Conservation (phyloP, 1,140 invertebrate species). For the Nephila pilipes region DNA sequence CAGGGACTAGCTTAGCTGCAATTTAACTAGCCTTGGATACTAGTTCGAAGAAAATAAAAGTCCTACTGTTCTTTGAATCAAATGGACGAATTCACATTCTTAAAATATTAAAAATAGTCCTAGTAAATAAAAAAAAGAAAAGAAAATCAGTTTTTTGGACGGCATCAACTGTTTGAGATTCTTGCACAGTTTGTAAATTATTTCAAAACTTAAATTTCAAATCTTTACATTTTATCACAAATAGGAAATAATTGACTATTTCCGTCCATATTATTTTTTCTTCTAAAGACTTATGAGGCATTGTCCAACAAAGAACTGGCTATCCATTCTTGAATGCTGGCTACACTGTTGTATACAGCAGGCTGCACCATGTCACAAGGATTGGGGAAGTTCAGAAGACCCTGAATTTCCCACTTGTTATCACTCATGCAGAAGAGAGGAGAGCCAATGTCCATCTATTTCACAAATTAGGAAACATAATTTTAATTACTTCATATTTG, state of each 20-base stretch:
- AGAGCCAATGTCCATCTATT: slow-evolving; percentile 63
- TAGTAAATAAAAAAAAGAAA: not conserved
- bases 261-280: not conserved
- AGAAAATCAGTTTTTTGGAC: slow-evolving; percentile 16
- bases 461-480: not conserved
- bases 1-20: slow-evolving; percentile 74
- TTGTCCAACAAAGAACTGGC: not conserved
- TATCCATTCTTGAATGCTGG: slow-evolving; percentile 38
- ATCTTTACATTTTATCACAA: slow-evolving; percentile 29
- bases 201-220: not conserved
- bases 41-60: slow-evolving; percentile 9
- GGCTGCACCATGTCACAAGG: slow-evolving; percentile 57
- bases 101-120: not conserved
- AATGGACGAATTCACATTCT: not conserved
- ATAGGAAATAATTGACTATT: slow-evolving; percentile 49
- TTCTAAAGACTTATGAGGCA: not conserved
- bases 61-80: slow-evolving; percentile 9
- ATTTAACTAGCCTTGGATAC: slow-evolving; percentile 68
- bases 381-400: slow-evolving; percentile 15
- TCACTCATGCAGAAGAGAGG: slow-evolving; percentile 55
- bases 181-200: not conserved
- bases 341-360: slow-evolving; percentile 43
- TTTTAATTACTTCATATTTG: too few relatives aligned
- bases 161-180: not conserved
- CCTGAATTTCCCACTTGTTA: slow-evolving; percentile 61